These are phyloP conservation scores for Brachirus orientalis DNA, from an alignment of 2,113 vertebrate species.

Conservation along the genomic window DNA sequence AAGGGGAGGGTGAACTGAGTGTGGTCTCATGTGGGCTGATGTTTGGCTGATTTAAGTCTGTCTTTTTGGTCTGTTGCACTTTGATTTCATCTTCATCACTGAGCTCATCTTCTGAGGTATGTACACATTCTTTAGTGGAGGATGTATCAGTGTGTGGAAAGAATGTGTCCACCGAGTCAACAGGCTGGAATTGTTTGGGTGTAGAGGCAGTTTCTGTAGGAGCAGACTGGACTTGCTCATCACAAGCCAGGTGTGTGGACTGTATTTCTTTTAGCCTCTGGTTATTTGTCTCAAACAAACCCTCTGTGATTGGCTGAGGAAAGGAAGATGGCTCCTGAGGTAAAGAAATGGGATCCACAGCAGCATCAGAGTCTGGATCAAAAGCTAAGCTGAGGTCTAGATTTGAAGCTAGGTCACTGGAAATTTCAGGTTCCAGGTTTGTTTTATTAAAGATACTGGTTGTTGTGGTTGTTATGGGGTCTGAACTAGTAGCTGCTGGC, in stretches of 20 bases:
- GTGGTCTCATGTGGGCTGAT: constrained; percentile 21
- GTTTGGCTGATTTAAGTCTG: constrained; percentile 16
- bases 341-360: constrained; percentile 36
- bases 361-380: constrained; percentile 33
- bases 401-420: constrained; percentile 20
- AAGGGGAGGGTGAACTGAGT: constrained; percentile 29
- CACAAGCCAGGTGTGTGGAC: background rate
- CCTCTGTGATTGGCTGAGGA: constrained; percentile 32
- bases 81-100: constrained; percentile 34
- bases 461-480: constrained; percentile 5
- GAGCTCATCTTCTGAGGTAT: constrained; percentile 49
- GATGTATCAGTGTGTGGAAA: constrained; percentile 14
- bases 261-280: constrained; percentile 23
- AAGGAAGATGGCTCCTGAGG: constrained; percentile 38
- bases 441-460: constrained; percentile 1
- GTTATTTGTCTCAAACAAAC: constrained; percentile 10
- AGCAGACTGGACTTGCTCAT: constrained; percentile 32
- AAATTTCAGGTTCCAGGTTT: constrained; percentile 20
- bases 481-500: constrained; percentile 14
- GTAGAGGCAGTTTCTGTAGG: constrained; percentile 18
- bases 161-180: constrained; percentile 18
- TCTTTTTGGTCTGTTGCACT: constrained; percentile 25
- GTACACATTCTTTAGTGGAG: constrained; percentile 14
- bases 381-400: constrained; percentile 33
- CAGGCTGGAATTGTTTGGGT: constrained; percentile 34